Base-by-base conservation (phyloP, 2,113 vertebrate genomes). In the Microcebus tavaratra region DNA sequence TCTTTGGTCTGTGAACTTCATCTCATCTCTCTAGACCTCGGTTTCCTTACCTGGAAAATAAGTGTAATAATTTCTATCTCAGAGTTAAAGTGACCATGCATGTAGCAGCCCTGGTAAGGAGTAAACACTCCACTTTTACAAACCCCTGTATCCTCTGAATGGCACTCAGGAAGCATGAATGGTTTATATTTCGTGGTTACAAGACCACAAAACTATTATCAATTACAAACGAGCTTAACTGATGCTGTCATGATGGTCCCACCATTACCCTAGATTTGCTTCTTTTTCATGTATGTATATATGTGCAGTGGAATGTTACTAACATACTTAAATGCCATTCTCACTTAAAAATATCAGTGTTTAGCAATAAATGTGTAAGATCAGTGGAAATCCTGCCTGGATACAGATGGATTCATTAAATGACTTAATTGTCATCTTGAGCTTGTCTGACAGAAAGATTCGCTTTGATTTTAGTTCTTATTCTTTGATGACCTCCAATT, bases 381-480 rank as follows among this genome's bases (percentile, higher is more conserved):
- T 57, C 53, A 36, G 6, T 53, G 55, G 86, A 50, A 53, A 91
- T 85, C 63, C 53, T 81, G 31, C 57, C 63, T 96, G 27, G 79
- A 93, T 81, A 85, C 63, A 72, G 36, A 55, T 57, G 57, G 34
- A 80, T 59, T 93, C 45, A 88, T 45, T 50, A 91, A 45, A 80
- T 93, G 53, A 80, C 21, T 48, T 57, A 57, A 3, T 29, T 48
- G 15, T 68, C 45, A 42, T 87, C 31, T 45, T 79, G 50, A 91
- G 25, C 45, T 93, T 88, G 34, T 13, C 53, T 53, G 57, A 91
- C n/a, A 75, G 72, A 88, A 5, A 87, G 59, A 83, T 72, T 55
- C 65, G 31, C 15, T 84, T 97, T 81, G 45, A 78, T 75, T 90
- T 88, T 96, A 83, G 3, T 83, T 90, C 39, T 75, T 87, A 36